phyloP scores from a whole-genome alignment of 2,797 vertebrate species.

The Myiotriccus ornatus region DNA sequence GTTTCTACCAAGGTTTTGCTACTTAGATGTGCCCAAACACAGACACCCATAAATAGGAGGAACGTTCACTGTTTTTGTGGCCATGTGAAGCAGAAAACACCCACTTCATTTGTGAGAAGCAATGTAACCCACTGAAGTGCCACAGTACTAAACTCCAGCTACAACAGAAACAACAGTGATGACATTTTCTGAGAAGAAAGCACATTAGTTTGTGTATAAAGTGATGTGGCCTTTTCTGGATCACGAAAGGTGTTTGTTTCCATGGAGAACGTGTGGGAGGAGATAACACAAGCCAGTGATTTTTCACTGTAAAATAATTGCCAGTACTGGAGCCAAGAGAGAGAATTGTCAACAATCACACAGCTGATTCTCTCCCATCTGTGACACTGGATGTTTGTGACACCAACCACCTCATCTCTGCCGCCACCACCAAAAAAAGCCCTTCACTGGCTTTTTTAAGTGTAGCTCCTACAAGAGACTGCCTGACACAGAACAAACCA shows the following conservation, averaged over 20 bases:
- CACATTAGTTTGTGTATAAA: background rate
- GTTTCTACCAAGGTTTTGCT: background rate
- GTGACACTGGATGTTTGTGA: background rate
- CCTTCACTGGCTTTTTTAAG: background rate
- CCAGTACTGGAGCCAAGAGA: background rate
- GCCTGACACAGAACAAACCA: background rate
- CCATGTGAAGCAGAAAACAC: background rate
- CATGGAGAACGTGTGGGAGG: slow-evolving; percentile 61
- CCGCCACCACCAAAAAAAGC: background rate
- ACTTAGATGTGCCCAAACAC: background rate
- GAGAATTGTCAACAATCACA: background rate
- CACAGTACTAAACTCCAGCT: background rate
- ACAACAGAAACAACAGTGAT: background rate
- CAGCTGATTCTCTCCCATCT: background rate
- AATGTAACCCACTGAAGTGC: background rate
- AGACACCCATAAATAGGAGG: background rate
- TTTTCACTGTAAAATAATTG: slow-evolving; percentile 34
- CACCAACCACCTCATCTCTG: background rate
- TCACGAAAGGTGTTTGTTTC: slow-evolving; percentile 58
- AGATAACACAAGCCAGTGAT: slow-evolving; percentile 5
- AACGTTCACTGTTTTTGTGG: background rate
- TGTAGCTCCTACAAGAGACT: background rate
- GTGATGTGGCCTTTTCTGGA: slow-evolving; percentile 34
- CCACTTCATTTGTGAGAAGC: background rate
- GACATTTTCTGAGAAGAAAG: background rate